phyloP scores from a whole-genome alignment of 2,113 vertebrate species.

The Apodemus speciosus region DNA sequence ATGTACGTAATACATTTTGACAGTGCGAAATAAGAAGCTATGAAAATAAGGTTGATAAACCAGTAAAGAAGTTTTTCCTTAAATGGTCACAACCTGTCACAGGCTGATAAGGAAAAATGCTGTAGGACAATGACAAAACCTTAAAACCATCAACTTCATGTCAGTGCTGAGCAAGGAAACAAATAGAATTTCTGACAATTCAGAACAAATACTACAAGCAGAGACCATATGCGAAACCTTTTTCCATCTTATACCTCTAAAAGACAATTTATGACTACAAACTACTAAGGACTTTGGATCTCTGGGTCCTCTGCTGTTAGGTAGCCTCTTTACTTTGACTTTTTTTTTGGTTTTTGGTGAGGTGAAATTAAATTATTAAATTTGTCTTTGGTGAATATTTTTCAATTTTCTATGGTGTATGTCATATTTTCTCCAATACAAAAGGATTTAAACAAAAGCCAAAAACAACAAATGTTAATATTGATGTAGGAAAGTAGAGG shows the following conservation, averaged over 20 bases:
- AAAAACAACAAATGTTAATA: constrained; percentile 47
- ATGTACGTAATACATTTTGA: constrained; percentile 71
- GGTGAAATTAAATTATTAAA: constrained; percentile 55
- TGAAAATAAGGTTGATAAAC: constrained; percentile 76
- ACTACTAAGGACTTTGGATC: neutral
- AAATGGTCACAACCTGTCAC: constrained; percentile 73
- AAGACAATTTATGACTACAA: constrained; percentile 42
- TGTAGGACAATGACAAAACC: constrained; percentile 55
- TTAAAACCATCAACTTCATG: constrained; percentile 48
- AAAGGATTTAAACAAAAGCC: neutral
- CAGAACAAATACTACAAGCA: constrained; percentile 48
- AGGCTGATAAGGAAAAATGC: constrained; percentile 62
- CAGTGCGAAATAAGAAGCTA: constrained; percentile 69
- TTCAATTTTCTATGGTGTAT: neutral
- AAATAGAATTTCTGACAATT: constrained; percentile 65
- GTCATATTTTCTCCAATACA: neutral
- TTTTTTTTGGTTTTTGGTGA: neutral
- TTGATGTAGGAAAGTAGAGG: neutral
- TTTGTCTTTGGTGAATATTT: constrained; percentile 9
- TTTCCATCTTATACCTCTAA: constrained; percentile 32
- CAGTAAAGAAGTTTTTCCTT: constrained; percentile 62
- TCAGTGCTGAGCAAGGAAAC: constrained; percentile 25
- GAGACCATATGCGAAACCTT: neutral
- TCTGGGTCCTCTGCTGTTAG: neutral
- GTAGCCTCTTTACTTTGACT: neutral